phyloP scores from a whole-genome alignment of 2,797 vertebrate genomes.

The Spea hammondii region DNA sequence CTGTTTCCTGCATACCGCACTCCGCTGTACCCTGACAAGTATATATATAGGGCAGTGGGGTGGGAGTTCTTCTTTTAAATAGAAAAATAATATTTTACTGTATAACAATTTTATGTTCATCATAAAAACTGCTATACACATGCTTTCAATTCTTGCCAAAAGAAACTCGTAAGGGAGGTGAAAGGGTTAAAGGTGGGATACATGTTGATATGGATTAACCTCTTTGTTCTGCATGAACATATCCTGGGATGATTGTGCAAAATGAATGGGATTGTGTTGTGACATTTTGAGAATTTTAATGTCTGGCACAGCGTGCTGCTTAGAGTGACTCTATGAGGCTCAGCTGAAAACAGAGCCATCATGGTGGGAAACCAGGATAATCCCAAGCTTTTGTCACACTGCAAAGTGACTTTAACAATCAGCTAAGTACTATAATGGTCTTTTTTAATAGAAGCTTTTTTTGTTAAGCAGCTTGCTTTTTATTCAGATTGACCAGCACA shows the following conservation, averaged over 20 bases:
- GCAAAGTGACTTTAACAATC: conserved; percentile 5
- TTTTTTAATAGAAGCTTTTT: background rate
- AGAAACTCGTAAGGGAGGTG: background rate
- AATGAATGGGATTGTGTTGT: background rate
- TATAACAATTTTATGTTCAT: no score
- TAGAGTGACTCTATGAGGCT: background rate
- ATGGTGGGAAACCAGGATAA: conserved; percentile 1
- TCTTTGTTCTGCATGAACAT: background rate
- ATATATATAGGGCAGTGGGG: no score
- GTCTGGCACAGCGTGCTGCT: background rate
- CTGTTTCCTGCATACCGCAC: no score
- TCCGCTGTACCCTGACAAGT: no score
- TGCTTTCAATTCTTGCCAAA: no score
- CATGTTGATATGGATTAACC: background rate
- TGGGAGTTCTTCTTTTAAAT: no score
- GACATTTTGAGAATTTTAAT: background rate
- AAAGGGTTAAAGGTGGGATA: background rate
- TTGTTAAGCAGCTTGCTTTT: background rate
- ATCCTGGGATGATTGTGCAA: background rate
- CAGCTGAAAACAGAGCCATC: background rate
- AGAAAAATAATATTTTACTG: no score
- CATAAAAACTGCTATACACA: no score
- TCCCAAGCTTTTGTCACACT: conserved; percentile 3
- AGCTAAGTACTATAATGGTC: conserved; percentile 3
- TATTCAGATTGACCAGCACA: background rate